These are phyloP conservation scores for Chrysochloris asiatica DNA, from an alignment of 2,113 vertebrate species.

Conservation along the genomic window DNA sequence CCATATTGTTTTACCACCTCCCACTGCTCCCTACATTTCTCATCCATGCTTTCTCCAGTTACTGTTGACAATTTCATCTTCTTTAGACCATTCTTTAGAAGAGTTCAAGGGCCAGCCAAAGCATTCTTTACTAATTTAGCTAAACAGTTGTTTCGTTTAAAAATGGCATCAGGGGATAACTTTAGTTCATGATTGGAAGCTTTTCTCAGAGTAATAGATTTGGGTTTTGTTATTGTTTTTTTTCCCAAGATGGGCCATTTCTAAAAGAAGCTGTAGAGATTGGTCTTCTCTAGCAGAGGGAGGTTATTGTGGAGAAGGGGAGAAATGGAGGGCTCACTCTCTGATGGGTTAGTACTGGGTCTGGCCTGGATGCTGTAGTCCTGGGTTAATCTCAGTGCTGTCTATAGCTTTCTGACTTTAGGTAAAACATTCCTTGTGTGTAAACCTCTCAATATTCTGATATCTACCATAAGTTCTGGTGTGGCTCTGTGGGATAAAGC, in stretches of 20 bases:
- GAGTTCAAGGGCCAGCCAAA: neutral
- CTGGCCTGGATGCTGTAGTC: neutral
- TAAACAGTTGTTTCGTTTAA: neutral
- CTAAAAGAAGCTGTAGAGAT: neutral
- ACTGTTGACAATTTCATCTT: neutral
- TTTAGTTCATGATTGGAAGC: neutral
- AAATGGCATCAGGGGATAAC: neutral
- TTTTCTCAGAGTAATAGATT: neutral
- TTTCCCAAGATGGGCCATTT: neutral
- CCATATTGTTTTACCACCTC: neutral
- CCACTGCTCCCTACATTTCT: neutral
- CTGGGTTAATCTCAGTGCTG: neutral
- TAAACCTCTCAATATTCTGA: neutral
- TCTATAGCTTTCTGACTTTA: neutral
- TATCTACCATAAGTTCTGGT: too few relatives aligned
- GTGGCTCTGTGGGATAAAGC: too few relatives aligned
- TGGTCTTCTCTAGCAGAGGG: neutral
- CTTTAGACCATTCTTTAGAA: neutral
- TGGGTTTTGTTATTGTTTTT: neutral
- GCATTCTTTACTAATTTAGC: neutral
- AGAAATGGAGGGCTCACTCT: neutral
- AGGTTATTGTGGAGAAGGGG: accelerated
- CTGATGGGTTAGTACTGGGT: neutral
- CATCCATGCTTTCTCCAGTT: neutral
- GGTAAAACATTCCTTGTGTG: neutral